Base-by-base conservation (phyloP, 2,797 vertebrate genomes). In the Philypnodon macrostomus region DNA sequence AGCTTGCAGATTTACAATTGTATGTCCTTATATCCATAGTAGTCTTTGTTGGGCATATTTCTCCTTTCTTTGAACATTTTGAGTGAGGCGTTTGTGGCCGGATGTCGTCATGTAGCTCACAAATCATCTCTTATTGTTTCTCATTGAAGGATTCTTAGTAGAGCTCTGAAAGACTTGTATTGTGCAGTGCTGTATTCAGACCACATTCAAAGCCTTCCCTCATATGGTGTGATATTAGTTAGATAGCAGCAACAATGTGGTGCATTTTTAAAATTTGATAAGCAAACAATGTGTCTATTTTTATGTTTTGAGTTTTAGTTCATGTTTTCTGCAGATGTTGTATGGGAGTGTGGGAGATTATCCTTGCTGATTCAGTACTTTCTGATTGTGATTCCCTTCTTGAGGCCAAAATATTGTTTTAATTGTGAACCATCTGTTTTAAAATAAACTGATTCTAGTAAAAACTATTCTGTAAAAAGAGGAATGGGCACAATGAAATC, bases 81-180 rank as follows among this genome's bases (percentile, higher is more conserved):
- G 35, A 44, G 27, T 48, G 51, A 8, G 4, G 21, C 40, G 12
- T 19, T 12, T 55, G 4, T 3, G 15, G 33, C 46, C 18, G 35
- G 16, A 31, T 46, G 29, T 30, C 38, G 10, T 51, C 32, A 49
- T 15, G 16, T 5, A n/a, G 41, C 34, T 60, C 46, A 50, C 57
- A 82, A 63, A 69, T 70, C 41, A 58, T 70, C 42, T 31, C 14
- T 50, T 63, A 55, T 44, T 60, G 55, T 60, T 59, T 60, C 11
- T 17, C 24, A 24, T 2, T 65, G 48, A 62, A n/a, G 37, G 30
- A 47, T 37, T 38, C 58, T 38, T 41, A 11, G 62, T 12, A 41
- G 37, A 50, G 47, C 56, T 24, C 55, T 62, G 24, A 58, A 47
- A 55, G 30, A 53, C 44, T 39, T 37, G 16, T 50, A 27, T 66